These are phyloP conservation scores for Tipula helvola DNA, from an alignment of 2,888 invertebrate genomes.

Conservation along the genomic window DNA sequence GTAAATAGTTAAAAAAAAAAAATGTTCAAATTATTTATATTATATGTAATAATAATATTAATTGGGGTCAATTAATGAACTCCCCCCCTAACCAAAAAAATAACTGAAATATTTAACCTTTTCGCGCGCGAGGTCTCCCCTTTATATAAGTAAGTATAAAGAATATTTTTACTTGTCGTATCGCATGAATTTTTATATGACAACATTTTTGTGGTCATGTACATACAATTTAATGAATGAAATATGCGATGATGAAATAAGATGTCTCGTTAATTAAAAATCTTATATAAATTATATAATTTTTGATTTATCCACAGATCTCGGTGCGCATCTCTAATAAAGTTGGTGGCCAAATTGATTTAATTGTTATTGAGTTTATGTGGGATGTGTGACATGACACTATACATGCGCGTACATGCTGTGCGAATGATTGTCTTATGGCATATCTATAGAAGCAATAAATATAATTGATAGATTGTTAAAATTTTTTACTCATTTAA, in stretches of 20 bases:
- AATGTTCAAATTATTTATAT: not conserved
- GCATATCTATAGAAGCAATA: too few relatives aligned
- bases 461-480: too few relatives aligned
- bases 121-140: not conserved
- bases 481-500: too few relatives aligned
- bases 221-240: not conserved
- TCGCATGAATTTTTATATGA: not conserved
- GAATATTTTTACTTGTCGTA: not conserved
- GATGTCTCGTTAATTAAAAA: not conserved
- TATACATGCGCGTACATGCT: not conserved
- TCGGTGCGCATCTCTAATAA: not conserved
- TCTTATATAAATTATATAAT: not conserved
- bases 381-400: not conserved
- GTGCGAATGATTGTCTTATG: not conserved
- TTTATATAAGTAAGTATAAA: not conserved
- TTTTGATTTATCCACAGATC: not conserved
- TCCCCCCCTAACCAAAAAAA: not conserved
- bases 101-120: not conserved
- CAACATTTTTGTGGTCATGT: not conserved
- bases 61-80: not conserved
- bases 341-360: not conserved
- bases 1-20: too few relatives aligned
- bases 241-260: not conserved
- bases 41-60: not conserved
- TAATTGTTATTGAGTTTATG: not conserved